A percentile compares a stretch with the other conserved stretches of the same genome.
These are phyloP conservation scores for Myzus persicae DNA, from an alignment of 1,140 invertebrate genomes.

Conservation along the genomic window DNA sequence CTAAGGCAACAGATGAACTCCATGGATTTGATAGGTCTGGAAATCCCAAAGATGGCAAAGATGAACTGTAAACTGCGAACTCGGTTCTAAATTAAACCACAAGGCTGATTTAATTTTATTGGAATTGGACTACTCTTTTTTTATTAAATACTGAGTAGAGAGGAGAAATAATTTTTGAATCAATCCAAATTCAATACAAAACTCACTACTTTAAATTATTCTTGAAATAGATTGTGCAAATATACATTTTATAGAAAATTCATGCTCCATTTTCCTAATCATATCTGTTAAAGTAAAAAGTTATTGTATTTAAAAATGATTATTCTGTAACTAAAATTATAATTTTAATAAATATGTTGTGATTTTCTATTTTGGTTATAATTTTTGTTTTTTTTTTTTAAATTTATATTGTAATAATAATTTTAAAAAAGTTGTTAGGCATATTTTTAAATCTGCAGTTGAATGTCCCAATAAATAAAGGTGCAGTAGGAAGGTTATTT, in stretches of 20 bases:
- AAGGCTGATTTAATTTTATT: constrained; percentile 57
- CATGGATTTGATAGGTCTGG: constrained; percentile 89
- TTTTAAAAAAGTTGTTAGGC: too few relatives aligned
- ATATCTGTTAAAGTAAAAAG: neutral
- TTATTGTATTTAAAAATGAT: constrained; percentile 14
- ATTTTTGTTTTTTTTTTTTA: neutral
- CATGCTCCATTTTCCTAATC: constrained; percentile 37
- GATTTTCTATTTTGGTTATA: constrained; percentile 45
- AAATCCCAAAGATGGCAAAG: constrained; percentile 77
- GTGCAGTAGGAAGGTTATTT: too few relatives aligned
- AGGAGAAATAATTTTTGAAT: neutral
- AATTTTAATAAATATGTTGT: constrained; percentile 56
- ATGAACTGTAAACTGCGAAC: constrained; percentile 74
- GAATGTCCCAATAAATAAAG: too few relatives aligned
- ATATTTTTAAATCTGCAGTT: too few relatives aligned
- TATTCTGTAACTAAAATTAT: constrained; percentile 47
- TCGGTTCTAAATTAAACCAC: constrained; percentile 36
- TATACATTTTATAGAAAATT: constrained; percentile 42
- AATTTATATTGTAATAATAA: too few relatives aligned
- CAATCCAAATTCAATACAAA: neutral
- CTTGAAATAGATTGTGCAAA: neutral
- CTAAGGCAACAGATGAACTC: constrained; percentile 88
- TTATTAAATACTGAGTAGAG: neutral
- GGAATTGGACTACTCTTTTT: constrained; percentile 33
- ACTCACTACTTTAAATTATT: constrained; percentile 27